These are phyloP conservation scores for Pterostichus madidus DNA, from an alignment of 2,888 invertebrate species.

Conservation along the genomic window DNA sequence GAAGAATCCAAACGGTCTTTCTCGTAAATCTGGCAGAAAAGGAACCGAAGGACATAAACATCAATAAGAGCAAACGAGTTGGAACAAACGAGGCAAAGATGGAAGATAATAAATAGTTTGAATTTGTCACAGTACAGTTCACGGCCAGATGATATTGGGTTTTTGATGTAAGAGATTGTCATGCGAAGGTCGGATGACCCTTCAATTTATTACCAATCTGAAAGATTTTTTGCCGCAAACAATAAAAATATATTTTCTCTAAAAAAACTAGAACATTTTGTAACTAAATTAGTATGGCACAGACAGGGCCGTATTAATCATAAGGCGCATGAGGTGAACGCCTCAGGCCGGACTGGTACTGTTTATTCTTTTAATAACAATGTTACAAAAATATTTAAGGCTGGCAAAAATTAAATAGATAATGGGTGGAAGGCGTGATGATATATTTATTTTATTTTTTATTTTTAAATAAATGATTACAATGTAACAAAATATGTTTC, in stretches of 20 bases:
- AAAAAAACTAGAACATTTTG: neutral
- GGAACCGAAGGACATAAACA: conserved; percentile 38
- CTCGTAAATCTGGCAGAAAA: conserved; percentile 36
- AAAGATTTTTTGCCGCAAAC: neutral
- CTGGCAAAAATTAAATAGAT: too few species aligned
- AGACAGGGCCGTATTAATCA: too few species aligned
- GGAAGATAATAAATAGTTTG: conserved; percentile 43
- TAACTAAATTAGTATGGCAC: neutral
- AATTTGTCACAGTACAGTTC: conserved; percentile 32
- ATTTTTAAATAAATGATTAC: too few species aligned
- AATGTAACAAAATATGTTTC: too few species aligned
- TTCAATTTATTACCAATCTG: conserved; percentile 16
- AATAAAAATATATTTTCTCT: conserved; percentile 4
- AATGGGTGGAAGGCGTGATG: too few species aligned
- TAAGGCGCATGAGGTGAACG: too few species aligned
- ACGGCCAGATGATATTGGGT: conserved; percentile 13
- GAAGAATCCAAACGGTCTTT: neutral
- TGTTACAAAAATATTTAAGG: too few species aligned
- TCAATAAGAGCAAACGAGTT: conserved; percentile 46
- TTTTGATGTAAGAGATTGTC: conserved; percentile 19
- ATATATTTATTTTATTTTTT: too few species aligned
- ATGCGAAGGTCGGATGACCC: conserved; percentile 9
- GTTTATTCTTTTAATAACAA: too few species aligned
- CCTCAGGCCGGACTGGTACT: too few species aligned
- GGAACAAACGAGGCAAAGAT: conserved; percentile 28